Conservation (phyloP, 2,888 invertebrate genomes). For the Philopedon plagiatum region DNA sequence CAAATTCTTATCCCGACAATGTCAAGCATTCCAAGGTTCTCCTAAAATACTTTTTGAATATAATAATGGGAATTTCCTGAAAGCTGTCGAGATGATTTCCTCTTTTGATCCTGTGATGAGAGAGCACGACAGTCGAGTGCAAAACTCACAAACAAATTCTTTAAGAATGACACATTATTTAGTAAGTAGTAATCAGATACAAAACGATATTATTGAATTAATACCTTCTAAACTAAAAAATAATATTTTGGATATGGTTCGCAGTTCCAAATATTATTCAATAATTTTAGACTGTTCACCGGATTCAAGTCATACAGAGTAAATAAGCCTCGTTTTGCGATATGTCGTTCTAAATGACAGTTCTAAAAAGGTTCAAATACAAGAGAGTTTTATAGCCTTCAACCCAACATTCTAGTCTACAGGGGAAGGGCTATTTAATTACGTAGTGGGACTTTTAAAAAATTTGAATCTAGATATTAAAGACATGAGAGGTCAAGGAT, state of each 20-base stretch:
- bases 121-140: conserved; percentile 30
- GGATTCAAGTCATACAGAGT: conserved; percentile 59
- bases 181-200: conserved; percentile 16
- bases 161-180: conserved; percentile 5
- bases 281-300: conserved; percentile 54
- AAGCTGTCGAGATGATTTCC: conserved; percentile 37
- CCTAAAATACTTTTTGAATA: conserved; percentile 25
- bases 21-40: conserved; percentile 32
- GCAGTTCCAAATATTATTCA: conserved; percentile 56
- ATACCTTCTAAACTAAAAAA: conserved; percentile 18
- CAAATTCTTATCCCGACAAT: conserved; percentile 27
- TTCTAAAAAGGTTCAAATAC: conserved; percentile 49
- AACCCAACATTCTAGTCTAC: conserved; percentile 41
- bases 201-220: conserved; percentile 32
- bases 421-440: conserved; percentile 55
- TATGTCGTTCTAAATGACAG: conserved; percentile 44
- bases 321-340: conserved; percentile 59
- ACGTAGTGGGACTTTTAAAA: conserved; percentile 33
- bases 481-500: conserved; percentile 52
- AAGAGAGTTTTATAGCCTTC: conserved; percentile 46
- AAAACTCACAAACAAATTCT: conserved; percentile 4
- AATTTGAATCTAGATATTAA: conserved; percentile 28
- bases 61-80: conserved; percentile 41
- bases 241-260: conserved; percentile 37
- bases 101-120: conserved; percentile 34